Base-by-base conservation (phyloP, 2,113 vertebrate genomes). In the Nerophis ophidion region DNA sequence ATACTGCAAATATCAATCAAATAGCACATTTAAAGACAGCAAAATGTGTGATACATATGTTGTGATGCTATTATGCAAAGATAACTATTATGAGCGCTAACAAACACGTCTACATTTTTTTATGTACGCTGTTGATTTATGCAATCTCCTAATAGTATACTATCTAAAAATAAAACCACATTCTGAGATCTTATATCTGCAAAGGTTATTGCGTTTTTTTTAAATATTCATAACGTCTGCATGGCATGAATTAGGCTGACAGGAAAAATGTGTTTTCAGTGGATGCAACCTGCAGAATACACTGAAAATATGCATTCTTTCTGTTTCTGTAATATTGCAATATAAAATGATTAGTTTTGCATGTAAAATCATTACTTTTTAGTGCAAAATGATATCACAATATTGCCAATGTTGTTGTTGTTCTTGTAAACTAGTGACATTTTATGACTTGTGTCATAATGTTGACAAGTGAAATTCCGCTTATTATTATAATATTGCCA, bases 221-320 rank as follows among this genome's bases (percentile, higher is more conserved):
- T 47, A 58, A 75, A 65, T 70, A 77, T 77, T 70, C 56, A 82
- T 66, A 44, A 57, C 59, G 46, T 57, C 55, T 44, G 8, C 45
- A 56, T 36, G 35, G 44, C 17, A 7, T n/a, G 16, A 48, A 42
- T 3, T 2, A 26, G 17, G 48, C 35, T 36, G 48, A 66, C 53
- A 58, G 19, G 45, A 45, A 65, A 61, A 16, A 15, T 14, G 11
- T 4, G 36, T 38, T 46, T 15, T 14, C 36, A 51, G 34, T 34
- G 19, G 11, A 8, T 42, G 50, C n/a, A n/a, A n/a, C n/a, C n/a
- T n/a, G n/a, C n/a, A n/a, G n/a, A n/a, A n/a, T n/a, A n/a, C n/a
- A n/a, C n/a, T n/a, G n/a, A n/a, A n/a, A n/a, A n/a, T n/a, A n/a
- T n/a, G n/a, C n/a, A n/a, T n/a, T n/a, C n/a, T n/a, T n/a, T n/a